A percentile compares a stretch with the other conserved stretches of the same genome.
phyloP scores from a whole-genome alignment of 2,113 vertebrate species.

The Grammomys dolichurus region DNA sequence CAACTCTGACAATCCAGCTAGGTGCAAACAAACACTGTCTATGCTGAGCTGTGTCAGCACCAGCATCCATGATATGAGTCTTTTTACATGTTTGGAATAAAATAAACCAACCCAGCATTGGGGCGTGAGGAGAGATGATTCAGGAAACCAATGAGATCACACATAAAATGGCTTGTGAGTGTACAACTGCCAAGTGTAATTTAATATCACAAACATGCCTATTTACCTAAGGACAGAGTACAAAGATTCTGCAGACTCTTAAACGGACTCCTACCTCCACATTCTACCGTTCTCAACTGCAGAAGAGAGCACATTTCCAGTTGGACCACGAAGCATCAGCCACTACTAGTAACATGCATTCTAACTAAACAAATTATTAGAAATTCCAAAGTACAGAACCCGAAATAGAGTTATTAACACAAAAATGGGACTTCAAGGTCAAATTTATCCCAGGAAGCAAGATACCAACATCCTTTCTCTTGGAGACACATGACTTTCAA shows the following conservation, averaged over 20 bases:
- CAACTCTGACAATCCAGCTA: background rate
- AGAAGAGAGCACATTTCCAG: background rate
- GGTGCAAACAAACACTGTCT: background rate
- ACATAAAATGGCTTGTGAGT: background rate
- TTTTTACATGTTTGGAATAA: background rate
- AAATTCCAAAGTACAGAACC: background rate
- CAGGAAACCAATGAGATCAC: background rate
- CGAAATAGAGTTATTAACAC: background rate
- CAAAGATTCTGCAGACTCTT: background rate
- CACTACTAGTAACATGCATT: background rate
- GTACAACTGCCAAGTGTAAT: rapidly evolving
- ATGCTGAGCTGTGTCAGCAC: background rate
- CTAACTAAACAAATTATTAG: background rate
- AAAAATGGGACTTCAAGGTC: background rate
- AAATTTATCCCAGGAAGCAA: background rate
- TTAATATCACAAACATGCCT: background rate
- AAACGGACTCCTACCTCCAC: background rate
- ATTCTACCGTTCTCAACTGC: background rate
- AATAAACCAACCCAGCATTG: background rate
- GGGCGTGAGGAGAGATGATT: background rate
- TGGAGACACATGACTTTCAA: conserved; percentile 2
- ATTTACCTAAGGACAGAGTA: background rate
- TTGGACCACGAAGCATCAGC: background rate
- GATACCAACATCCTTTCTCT: background rate
- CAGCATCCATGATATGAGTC: background rate